These are phyloP conservation scores for Nesogale talazaci DNA, from an alignment of 2,113 vertebrate species.

Conservation along the genomic window DNA sequence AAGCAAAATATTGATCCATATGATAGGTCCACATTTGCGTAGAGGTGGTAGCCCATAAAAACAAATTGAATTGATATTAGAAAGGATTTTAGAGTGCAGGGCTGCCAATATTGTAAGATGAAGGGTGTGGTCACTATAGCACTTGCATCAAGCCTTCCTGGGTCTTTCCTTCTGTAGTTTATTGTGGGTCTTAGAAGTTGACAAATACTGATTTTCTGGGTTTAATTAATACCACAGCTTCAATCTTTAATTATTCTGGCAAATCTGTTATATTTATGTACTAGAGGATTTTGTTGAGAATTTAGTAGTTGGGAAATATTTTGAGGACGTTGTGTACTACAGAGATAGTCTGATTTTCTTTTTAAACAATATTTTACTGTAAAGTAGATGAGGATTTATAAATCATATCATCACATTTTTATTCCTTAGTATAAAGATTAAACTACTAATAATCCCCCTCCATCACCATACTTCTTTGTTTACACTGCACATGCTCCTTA, in stretches of 20 bases:
- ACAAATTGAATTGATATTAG: neutral
- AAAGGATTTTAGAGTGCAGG: neutral
- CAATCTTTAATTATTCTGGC: conserved; percentile 22
- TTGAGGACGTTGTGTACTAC: neutral
- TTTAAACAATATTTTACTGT: too few relatives aligned
- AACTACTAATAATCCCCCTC: too few relatives aligned
- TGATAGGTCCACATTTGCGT: conserved; percentile 34
- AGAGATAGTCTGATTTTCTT: neutral
- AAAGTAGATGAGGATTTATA: too few relatives aligned
- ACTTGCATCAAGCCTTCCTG: neutral
- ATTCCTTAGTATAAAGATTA: too few relatives aligned
- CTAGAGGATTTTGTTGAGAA: neutral
- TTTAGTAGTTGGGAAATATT: neutral
- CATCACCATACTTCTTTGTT: too few relatives aligned
- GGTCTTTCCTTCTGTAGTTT: neutral
- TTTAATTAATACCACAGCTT: neutral
- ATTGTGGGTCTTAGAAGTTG: neutral
- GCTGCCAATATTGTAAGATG: neutral
- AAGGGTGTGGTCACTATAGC: neutral
- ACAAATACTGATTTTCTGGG: neutral
- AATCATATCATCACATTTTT: too few relatives aligned
- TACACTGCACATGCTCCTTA: too few relatives aligned
- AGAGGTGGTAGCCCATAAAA: neutral
- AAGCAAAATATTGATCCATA: conserved; percentile 57
- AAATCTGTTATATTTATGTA: neutral